Conservation (phyloP, 2,888 invertebrate genomes). For the Stegana nigrithorax region DNA sequence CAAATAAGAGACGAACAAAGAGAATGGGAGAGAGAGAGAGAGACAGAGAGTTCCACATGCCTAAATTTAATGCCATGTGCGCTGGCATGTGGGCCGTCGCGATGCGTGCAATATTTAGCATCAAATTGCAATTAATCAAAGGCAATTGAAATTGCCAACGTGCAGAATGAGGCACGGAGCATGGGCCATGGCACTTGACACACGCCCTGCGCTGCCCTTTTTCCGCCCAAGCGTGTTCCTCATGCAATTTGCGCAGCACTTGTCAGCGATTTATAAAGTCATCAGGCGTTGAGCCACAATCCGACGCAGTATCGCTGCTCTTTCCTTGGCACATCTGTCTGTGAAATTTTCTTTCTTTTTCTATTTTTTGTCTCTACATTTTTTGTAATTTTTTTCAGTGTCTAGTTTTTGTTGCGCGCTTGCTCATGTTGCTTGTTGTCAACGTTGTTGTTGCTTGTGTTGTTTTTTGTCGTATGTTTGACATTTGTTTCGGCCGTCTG, state of each 20-base stretch:
- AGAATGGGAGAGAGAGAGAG: not conserved
- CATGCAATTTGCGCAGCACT: constrained; percentile 44
- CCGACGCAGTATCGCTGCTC: not conserved
- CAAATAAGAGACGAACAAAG: not conserved
- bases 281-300: constrained; percentile 12
- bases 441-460: not conserved
- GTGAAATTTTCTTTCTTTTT: not conserved
- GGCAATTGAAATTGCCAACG: not conserved
- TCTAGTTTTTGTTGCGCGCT: too few relatives aligned
- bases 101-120: not conserved
- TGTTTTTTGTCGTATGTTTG: not conserved
- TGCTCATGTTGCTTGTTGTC: too few relatives aligned
- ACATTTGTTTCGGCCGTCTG: not conserved
- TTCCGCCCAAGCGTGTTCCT: not conserved
- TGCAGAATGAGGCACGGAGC: too few relatives aligned
- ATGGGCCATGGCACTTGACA: not conserved
- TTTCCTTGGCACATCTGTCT: not conserved
- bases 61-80: not conserved
- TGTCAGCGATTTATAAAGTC: constrained; percentile 51
- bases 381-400: constrained; percentile 2
- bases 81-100: not conserved
- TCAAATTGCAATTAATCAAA: constrained; percentile 11
- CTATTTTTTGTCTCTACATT: not conserved
- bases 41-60: not conserved
- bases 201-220: too few relatives aligned